Evolutionary conservation across 2,888 invertebrate genomes (phyloP).

Genomic region (Oligia strigilis): DNA sequence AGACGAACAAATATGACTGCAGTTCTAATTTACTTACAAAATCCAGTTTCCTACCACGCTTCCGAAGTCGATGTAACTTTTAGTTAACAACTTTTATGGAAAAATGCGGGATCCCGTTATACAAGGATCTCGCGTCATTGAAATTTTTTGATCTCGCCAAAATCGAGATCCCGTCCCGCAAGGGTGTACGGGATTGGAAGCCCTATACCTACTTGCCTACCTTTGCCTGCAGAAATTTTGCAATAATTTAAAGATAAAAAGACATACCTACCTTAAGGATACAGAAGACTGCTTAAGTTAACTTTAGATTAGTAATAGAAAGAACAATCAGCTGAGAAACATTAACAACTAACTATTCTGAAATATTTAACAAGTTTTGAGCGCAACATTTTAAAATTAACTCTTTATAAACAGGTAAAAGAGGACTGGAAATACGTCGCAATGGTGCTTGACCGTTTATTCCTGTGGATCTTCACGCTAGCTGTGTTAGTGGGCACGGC

Average conservation of each 20-base stretch:
- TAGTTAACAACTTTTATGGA: too few species aligned
- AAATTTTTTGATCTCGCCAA: too few species aligned
- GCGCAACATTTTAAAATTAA: neutral
- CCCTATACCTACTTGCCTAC: too few species aligned
- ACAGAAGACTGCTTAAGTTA: neutral
- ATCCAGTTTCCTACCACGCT: too few species aligned
- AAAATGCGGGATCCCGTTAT: too few species aligned
- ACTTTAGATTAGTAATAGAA: neutral
- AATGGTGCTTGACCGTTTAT: slow-evolving; percentile 98
- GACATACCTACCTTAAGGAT: neutral
- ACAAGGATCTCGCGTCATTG: too few species aligned
- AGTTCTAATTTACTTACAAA: too few species aligned
- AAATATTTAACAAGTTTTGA: neutral
- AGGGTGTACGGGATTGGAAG: too few species aligned
- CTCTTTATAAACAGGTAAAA: slow-evolving; percentile 92
- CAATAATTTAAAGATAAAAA: neutral
- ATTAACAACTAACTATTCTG: neutral
- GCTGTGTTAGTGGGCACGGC: slow-evolving; percentile 98
- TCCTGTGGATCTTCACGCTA: slow-evolving; percentile 99
- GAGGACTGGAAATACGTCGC: slow-evolving; percentile 99
- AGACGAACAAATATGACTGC: too few species aligned
- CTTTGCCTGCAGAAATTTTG: neutral
- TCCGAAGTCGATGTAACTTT: too few species aligned
- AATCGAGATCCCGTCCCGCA: too few species aligned
- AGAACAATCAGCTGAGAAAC: neutral